Evolutionary conservation across 2,888 invertebrate genomes (phyloP), one percentile per base, ranked within the genome.

Genomic region (Conistra vaccinii): DNA sequence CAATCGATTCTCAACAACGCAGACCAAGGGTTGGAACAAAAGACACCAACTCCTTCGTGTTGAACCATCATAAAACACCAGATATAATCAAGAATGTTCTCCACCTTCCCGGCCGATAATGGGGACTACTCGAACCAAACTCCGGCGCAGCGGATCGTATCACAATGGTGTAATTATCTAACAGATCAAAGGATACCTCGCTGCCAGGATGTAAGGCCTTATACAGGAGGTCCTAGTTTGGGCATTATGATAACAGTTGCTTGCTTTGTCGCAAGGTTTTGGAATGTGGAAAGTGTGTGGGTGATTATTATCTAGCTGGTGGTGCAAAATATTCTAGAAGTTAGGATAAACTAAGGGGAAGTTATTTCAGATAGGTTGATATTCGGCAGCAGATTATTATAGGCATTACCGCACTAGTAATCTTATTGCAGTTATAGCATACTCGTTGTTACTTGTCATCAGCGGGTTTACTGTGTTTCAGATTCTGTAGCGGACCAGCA

Each of bases 111-210:
- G 45, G 10, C 35, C 78, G 71, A 72, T 81, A 71, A 68, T 77
- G 32, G 81, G 79, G 83, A 83, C 77, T 81, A 79, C 80, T 70
- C 74, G 83, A 80, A 76, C 84, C 86, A 73, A 80, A 83, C 79
- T 69, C 70, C 79, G 80, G 81, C 82, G 81, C 78, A 82, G 61
- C 84, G 84, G 73, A 80, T 82, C 80, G 84, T 78, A 71, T 85
- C 78, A 93, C 92, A 93, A 92, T 91, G 82, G 88, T 90, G 92
- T 92, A 93, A 93, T 93, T 93, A 93, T 88, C 86, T 88, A 83
- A 74, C 82, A 84, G 84, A 88, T 87, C 86, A 87, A 89, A 89
- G 89, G 88, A 90, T 88, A 82, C 72, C 74, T 80, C 73, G 76
- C 53, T 62, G 73, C 62, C 78, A 88, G 88, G 87, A 89, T 81